Evolutionary conservation across 1,140 invertebrate genomes (phyloP).

Genomic region (Temnothorax nylanderi): DNA sequence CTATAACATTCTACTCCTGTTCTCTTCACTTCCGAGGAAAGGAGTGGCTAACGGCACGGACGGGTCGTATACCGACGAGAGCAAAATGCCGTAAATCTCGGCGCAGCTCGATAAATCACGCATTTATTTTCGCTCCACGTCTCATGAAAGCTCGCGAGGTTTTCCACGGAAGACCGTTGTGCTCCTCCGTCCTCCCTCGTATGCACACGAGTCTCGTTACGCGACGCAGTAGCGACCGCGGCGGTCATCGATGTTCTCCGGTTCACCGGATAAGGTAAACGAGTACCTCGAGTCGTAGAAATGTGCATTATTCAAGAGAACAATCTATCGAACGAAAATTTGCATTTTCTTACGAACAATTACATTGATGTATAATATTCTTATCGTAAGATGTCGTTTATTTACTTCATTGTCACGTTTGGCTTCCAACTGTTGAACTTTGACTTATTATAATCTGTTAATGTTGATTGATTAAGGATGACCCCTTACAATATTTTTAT

Average conservation of each 20-base stretch:
- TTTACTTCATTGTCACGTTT: neutral
- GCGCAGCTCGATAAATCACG: conserved; percentile 21
- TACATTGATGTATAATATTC: neutral
- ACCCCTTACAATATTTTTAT: neutral
- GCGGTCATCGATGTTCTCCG: neutral
- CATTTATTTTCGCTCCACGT: conserved; percentile 11
- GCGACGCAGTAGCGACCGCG: neutral
- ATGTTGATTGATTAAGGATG: neutral
- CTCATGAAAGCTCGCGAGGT: neutral
- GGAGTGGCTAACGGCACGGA: conserved; percentile 25
- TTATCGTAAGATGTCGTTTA: neutral
- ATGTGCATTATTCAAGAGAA: neutral
- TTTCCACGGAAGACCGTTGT: conserved; percentile 16
- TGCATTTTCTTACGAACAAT: neutral
- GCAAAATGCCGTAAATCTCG: conserved; percentile 36
- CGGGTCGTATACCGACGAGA: neutral
- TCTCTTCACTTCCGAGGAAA: neutral
- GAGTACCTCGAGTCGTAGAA: neutral
- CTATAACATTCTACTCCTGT: neutral
- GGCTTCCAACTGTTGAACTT: neutral
- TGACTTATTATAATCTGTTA: neutral
- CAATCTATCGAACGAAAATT: neutral
- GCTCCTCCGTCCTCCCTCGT: neutral
- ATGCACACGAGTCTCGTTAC: neutral
- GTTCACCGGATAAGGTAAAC: neutral